A percentile compares a stretch with the other conserved stretches of the same genome.
Evolutionary conservation across 2,113 vertebrate species (phyloP).

Genomic region (Carlito syrichta): DNA sequence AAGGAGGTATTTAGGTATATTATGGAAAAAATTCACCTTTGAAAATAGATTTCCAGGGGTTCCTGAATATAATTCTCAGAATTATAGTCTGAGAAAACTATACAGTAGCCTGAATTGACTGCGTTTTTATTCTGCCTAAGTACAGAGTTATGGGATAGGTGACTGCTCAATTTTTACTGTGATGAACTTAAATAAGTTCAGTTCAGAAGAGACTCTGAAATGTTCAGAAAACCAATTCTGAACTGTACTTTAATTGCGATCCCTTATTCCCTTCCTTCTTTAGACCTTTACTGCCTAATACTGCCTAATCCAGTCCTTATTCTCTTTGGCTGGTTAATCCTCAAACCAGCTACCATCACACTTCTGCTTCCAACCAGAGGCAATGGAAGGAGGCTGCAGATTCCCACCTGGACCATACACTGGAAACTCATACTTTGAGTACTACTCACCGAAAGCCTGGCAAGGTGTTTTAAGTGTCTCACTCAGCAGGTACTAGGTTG

Average conservation of each 20-base stretch:
- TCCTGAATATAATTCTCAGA: neutral
- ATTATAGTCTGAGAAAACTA: neutral
- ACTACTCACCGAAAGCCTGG: neutral
- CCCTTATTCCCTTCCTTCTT: neutral
- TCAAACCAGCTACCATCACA: neutral
- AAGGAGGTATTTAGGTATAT: neutral
- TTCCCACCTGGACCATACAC: too few relatives aligned
- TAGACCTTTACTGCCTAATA: neutral
- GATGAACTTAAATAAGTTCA: neutral
- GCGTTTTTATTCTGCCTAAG: neutral
- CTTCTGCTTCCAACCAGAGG: neutral
- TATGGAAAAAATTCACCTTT: neutral
- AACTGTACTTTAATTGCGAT: neutral
- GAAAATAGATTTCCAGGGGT: neutral
- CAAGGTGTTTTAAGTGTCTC: neutral
- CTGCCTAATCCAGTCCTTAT: neutral
- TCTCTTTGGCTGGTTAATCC: neutral
- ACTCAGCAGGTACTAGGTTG: too few relatives aligned
- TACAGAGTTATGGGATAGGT: neutral
- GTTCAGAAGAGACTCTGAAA: neutral
- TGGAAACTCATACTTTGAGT: neutral
- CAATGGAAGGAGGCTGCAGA: neutral
- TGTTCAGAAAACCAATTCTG: neutral
- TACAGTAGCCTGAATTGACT: neutral
- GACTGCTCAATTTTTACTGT: neutral